Evolutionary conservation across 2,113 vertebrate species (phyloP).

Genomic region (Vulpes lagopus): DNA sequence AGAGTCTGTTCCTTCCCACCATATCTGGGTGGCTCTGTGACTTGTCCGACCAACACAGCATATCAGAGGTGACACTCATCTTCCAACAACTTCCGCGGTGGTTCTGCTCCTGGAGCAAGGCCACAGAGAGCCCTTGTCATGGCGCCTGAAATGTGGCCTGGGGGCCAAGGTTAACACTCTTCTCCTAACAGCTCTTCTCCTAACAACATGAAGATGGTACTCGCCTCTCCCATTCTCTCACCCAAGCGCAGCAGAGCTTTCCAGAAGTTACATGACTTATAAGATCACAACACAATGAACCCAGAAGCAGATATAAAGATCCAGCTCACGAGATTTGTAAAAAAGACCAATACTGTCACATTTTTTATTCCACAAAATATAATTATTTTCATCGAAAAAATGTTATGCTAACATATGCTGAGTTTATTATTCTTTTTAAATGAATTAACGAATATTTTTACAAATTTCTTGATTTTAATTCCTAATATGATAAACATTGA

Average conservation of each 20-base stretch:
- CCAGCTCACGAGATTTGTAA: neutral
- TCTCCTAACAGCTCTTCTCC: neutral
- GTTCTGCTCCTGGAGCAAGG: neutral
- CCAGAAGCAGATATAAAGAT: too few relatives aligned
- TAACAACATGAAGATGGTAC: neutral
- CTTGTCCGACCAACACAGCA: neutral
- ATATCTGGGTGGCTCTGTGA: neutral
- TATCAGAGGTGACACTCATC: neutral
- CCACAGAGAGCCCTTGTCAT: neutral
- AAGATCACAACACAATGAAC: neutral
- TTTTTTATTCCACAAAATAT: neutral
- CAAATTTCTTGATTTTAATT: neutral
- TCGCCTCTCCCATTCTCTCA: neutral
- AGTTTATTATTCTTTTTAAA: neutral
- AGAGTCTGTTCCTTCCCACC: neutral
- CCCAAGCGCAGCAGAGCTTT: accelerated
- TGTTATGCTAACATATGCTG: neutral
- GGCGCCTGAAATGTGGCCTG: neutral
- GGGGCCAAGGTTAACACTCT: neutral
- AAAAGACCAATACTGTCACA: neutral
- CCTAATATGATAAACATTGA: neutral
- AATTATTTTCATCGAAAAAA: neutral
- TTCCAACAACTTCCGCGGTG: accelerated
- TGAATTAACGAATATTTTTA: neutral
- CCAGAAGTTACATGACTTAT: too few relatives aligned